These are phyloP conservation scores for Danionella dracula DNA, from an alignment of 2,797 vertebrate species.

Conservation along the genomic window DNA sequence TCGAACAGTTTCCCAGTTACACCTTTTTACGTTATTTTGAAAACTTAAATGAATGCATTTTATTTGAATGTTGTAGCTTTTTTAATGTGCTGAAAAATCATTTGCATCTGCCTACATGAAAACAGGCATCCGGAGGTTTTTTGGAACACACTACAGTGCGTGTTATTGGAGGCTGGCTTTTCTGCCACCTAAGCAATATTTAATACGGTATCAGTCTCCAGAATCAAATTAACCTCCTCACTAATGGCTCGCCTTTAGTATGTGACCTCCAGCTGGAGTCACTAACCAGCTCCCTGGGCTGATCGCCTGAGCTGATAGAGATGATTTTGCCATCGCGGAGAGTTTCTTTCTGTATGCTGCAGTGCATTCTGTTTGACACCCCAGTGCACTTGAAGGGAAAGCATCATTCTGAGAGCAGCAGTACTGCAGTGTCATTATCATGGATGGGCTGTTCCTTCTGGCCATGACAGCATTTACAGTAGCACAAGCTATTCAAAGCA, in stretches of 20 bases:
- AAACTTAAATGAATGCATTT: too few relatives aligned
- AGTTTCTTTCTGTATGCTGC: slow-evolving; percentile 38
- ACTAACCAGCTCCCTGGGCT: slow-evolving; percentile 31
- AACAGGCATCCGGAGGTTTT: slow-evolving; percentile 24
- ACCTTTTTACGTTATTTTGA: too few relatives aligned
- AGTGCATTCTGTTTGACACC: slow-evolving; percentile 21
- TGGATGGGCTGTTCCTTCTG: slow-evolving; percentile 28
- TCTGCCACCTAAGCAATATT: slow-evolving; percentile 41
- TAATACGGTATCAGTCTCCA: slow-evolving; percentile 44
- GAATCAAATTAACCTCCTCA: slow-evolving; percentile 45
- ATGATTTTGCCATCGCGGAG: slow-evolving; percentile 18
- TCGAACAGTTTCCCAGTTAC: too few relatives aligned
- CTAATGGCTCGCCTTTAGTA: slow-evolving; percentile 37
- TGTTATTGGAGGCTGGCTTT: slow-evolving; percentile 39
- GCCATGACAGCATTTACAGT: slow-evolving; percentile 24
- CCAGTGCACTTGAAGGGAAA: slow-evolving; percentile 7
- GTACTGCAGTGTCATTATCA: slow-evolving; percentile 45
- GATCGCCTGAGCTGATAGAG: slow-evolving; percentile 35
- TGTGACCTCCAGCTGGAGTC: slow-evolving; percentile 36
- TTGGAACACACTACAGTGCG: slow-evolving; percentile 30
- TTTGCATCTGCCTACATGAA: slow-evolving; percentile 38
- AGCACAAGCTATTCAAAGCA: slow-evolving; percentile 36
- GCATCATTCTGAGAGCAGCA: slow-evolving; percentile 18
- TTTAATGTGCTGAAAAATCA: slow-evolving; percentile 19
- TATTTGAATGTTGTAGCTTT: too few relatives aligned